Base-by-base conservation (phyloP, 2,113 vertebrate species). In the Channa argus region DNA sequence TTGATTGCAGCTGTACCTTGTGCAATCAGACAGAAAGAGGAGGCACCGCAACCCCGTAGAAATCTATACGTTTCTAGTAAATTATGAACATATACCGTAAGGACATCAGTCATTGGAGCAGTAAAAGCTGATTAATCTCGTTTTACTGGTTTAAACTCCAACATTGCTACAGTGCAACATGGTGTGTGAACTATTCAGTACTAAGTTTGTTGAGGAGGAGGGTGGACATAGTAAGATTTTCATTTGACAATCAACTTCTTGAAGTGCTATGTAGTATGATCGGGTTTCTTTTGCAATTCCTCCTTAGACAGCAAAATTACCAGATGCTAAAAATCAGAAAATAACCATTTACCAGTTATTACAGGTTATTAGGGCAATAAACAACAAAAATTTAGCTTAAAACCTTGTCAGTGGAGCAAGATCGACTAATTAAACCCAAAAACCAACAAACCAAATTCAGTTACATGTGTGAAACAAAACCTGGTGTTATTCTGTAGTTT, bases 1-100 rank as follows among this genome's bases (percentile, higher is more conserved):
- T 63, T 50, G 66, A 24, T n/a, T 24, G 24, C 59, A 63, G 63
- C 63, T 59, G 24, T 13, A 24, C 24, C 53, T 38, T 6, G 15
- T 3, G 12, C 8, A 37, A 4, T 44, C 6, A 50, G 49, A 37
- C 13, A 13, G n/a, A 41, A 58, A 3, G n/a, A 37, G 14, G 14
- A 47, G 13, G n/a, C 34, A 14, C 9, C 36, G 8, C 39, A 54
- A n/a, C 33, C 41, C 11, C 5, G 37, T 12, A 7, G 55, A 6
- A 14, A 41, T 14, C 2, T 49, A 13, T 2, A 5, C 8, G 10
- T 41, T 59, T n/a, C 2, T 7, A 49, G 24, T 24, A 1, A 24
- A 1, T 24, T 24, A 24, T 24, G 14, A 5, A 41, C 8, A 41
- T 59, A 0, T 3, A 59, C 12, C 8, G 37, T 39, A 15, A 5